Evolutionary conservation across 2,888 invertebrate genomes (phyloP).

Genomic region (Thyatira batis): DNA sequence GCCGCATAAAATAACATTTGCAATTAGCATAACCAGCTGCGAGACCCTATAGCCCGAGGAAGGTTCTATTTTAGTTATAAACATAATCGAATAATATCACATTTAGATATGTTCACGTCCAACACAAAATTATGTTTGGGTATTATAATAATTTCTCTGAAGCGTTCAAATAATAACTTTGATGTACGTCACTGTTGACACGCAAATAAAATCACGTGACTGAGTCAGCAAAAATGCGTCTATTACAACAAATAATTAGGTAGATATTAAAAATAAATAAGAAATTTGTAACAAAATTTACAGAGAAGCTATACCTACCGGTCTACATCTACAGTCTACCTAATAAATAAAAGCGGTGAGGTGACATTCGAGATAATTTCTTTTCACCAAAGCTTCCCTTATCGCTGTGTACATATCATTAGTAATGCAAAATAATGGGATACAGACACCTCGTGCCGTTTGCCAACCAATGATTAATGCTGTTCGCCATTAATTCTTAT

Average conservation of each 20-base stretch:
- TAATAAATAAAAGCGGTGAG: slow-evolving; percentile 53
- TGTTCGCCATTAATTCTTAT: slow-evolving; percentile 81
- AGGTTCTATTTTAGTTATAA: not conserved
- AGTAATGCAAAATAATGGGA: slow-evolving; percentile 83
- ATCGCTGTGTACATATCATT: slow-evolving; percentile 80
- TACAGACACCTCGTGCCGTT: slow-evolving; percentile 81
- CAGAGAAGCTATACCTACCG: not conserved
- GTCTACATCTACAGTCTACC: no score
- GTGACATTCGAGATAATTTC: slow-evolving; percentile 68
- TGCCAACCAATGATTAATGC: slow-evolving; percentile 81
- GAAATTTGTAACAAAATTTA: no score
- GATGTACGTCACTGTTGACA: no score
- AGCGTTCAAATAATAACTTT: not conserved
- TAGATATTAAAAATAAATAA: no score
- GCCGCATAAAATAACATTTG: slow-evolving; percentile 59
- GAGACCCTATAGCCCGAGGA: slow-evolving; percentile 31
- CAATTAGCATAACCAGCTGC: slow-evolving; percentile 61
- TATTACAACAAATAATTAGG: no score
- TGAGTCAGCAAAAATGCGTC: no score
- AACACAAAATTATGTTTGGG: not conserved
- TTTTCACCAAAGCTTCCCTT: slow-evolving; percentile 59
- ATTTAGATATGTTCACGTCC: not conserved
- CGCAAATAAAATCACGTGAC: no score
- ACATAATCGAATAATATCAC: not conserved
- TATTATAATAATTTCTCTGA: not conserved